Percentiles rank a stretch among this genome's conserved stretches.
Evolutionary conservation across 2,888 invertebrate species (phyloP).

Genomic region (Chalcis sispes): DNA sequence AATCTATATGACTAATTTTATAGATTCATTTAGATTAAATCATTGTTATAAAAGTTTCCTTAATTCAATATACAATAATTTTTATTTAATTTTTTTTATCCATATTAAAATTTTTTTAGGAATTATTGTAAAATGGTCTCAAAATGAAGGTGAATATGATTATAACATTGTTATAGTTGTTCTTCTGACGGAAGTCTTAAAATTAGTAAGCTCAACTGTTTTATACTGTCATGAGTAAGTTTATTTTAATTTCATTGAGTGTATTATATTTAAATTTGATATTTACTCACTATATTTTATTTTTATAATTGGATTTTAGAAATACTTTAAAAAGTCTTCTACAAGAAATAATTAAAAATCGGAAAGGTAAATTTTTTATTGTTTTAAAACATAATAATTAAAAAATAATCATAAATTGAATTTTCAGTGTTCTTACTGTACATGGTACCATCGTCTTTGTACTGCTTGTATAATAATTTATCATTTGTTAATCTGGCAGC

Average conservation of each 20-base stretch:
- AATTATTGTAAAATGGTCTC: conserved; percentile 93
- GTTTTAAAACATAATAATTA: conserved; percentile 63
- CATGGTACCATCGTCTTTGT: conserved; percentile 92
- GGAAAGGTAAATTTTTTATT: conserved; percentile 65
- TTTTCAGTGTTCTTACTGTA: conserved; percentile 87
- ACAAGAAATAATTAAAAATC: conserved; percentile 66
- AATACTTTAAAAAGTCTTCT: conserved; percentile 48
- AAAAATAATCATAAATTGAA: conserved; percentile 57
- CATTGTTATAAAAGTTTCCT: too few species aligned
- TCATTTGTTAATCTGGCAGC: conserved; percentile 92
- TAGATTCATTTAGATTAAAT: too few species aligned
- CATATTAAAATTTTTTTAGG: conserved; percentile 83
- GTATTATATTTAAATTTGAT: conserved; percentile 18
- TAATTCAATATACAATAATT: too few species aligned
- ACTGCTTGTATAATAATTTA: conserved; percentile 96
- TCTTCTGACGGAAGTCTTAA: conserved; percentile 90
- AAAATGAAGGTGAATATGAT: conserved; percentile 88
- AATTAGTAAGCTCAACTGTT: conserved; percentile 84
- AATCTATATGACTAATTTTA: too few species aligned
- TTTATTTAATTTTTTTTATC: conserved; percentile 4
- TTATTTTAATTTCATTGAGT: conserved; percentile 13
- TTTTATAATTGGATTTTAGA: conserved; percentile 45
- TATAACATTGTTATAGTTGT: conserved; percentile 94
- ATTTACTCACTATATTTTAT: conserved; percentile 19
- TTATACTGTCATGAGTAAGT: conserved; percentile 85